Base-by-base conservation (phyloP, 2,113 vertebrate species). In the Pipa parva region DNA sequence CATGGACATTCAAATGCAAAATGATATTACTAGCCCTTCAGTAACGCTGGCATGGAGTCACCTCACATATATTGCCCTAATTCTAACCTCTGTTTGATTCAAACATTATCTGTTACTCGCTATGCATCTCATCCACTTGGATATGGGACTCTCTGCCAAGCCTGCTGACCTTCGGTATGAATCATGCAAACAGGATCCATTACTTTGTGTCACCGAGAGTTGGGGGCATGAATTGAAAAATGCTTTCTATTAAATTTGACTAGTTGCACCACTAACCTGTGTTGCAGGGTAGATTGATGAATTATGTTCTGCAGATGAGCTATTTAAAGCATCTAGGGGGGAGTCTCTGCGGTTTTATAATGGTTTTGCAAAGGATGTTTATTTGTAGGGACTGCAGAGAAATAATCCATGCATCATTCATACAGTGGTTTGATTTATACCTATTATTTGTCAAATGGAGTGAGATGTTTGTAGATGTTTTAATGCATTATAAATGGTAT, bases 21-120 rank as follows among this genome's bases (percentile, higher is more conserved):
- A 26, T 31, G 2, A 37, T 50, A 45, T 22, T 25, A 13, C 20
- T 25, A 18, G 55, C 42, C 31, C 26, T 10, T 26, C 17, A 31
- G 15, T 21, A 6, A 7, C 7, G 11, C 51, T 45, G 36, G 15
- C 28, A 54, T 27, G 26, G 48, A 52, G 22, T 27, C 49, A 2
- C 28, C 1, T 10, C 21, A 12, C 24, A 21, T 29, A 17, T 50
- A 45, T 45, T 59, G 24, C n/a, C 48, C 6, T 1, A 57, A 20
- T 7, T 12, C 17, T 57, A 37, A 65, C 37, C 26, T 46, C 17
- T 20, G 24, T 27, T 18, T 65, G 37, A 56, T 46, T 46, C 46
- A 46, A 29, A 56, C 52, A 28, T 45, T 22, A 42, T 64, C 61
- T n/a, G 17, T 7, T 28, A 18, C 13, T 17, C 12, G 18, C 12